Conservation (phyloP, 2,797 vertebrate genomes). For the Decapterus maruadsi region DNA sequence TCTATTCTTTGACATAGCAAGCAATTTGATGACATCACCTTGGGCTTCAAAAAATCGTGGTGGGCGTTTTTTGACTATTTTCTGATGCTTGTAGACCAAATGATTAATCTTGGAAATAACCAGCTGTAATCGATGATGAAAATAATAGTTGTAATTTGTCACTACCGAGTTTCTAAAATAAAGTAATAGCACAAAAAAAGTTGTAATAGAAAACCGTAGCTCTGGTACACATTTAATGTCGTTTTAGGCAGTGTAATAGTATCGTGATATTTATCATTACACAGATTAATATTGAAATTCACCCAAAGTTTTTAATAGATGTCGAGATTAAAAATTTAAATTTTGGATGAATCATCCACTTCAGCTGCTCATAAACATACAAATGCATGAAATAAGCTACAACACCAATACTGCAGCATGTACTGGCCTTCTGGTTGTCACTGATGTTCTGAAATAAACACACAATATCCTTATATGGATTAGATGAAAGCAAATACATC, state of each 20-base stretch:
- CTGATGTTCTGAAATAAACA: conserved; percentile 14
- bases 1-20: background rate
- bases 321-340: background rate
- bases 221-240: background rate
- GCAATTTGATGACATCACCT: background rate
- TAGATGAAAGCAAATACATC: background rate
- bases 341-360: background rate
- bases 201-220: background rate
- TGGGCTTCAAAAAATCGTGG: background rate
- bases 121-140: background rate
- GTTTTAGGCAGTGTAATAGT: conserved; percentile 5
- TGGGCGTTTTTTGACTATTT: background rate
- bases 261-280: background rate
- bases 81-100: background rate
- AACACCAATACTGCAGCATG: background rate
- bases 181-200: conserved; percentile 22
- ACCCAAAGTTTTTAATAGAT: background rate
- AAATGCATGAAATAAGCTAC: conserved; percentile 12
- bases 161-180: background rate
- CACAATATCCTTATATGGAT: conserved; percentile 5
- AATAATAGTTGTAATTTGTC: background rate
- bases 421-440: background rate
- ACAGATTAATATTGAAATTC: conserved; percentile 5
- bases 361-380: background rate
- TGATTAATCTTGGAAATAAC: background rate